Base-by-base conservation (phyloP, 37 sponge, comb jelly and placozoan genomes). In the Geodia barretti region DNA sequence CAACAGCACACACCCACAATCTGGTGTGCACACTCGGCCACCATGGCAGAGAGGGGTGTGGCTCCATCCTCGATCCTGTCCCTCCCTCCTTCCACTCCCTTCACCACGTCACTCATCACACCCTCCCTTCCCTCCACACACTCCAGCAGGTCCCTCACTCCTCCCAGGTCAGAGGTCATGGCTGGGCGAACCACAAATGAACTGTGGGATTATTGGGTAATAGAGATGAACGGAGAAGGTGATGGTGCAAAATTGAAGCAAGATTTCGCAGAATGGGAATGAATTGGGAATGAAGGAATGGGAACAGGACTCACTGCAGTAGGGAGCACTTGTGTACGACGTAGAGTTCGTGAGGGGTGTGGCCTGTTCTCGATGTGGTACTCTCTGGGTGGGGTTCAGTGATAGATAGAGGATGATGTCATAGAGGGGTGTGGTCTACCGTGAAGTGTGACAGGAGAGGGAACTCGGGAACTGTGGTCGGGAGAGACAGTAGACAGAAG, bases 271-370 rank as follows among this genome's bases (percentile, higher is more conserved):
- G n/a, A n/a, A n/a, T n/a, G n/a, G 54, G 54, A 47, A 47, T 47
- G 54, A 47, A 47, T 47, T 47, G 7, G n/a, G n/a, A n/a, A 47
- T 47, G 54, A 14, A 19, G 4, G 23, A 26, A 80, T 66, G 38
- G 9, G 32, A 1, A 38, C 19, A 17, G 24, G 5, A 28, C 82
- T 74, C 35, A 91, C 80, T 86, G 69, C 38, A 81, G 77, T 66
- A 97, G 79, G 9, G 88, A 79, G 85, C 90, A 89, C 69, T 84
- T 88, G 87, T 97, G 97, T 62, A 89, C 73, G 1, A 94, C 75
- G 76, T 82, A 97, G 77, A 97, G 87, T 76, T 97, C 93, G 32
- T 97, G 97, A 2, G 87, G 69, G 94, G 67, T 8, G 85, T 87
- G 32, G 76, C 43, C 0, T 77, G 82, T 14, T 78, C 79, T 35